Conservation (phyloP, 2,113 vertebrate genomes). For the Pedionomus torquatus region DNA sequence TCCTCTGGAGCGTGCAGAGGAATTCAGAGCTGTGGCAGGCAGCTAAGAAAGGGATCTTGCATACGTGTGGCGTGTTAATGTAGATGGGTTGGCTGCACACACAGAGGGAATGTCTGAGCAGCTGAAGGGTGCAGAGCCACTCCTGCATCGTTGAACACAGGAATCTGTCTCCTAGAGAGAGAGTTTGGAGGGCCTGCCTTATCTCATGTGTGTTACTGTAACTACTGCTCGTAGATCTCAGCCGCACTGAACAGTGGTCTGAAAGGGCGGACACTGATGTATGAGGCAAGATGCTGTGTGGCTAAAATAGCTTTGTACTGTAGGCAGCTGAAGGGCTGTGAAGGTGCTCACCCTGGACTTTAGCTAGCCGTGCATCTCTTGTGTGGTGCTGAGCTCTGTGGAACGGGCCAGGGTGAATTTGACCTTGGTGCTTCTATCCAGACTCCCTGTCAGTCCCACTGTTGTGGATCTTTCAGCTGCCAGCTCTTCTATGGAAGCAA, state of each 20-base stretch:
- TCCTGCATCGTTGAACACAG: not conserved
- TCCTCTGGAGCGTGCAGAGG: not conserved
- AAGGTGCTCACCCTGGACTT: not conserved
- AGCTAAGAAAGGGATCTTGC: not conserved
- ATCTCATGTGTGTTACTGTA: not conserved
- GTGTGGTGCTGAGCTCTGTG: not conserved
- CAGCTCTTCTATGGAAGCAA: not conserved
- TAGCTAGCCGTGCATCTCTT: not conserved
- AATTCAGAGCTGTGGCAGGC: not conserved
- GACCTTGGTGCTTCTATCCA: not conserved
- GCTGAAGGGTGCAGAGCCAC: not conserved
- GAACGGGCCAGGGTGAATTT: not conserved
- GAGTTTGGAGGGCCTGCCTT: not conserved
- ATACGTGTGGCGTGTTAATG: rapidly evolving
- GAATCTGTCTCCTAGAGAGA: not conserved
- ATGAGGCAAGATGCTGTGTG: not conserved
- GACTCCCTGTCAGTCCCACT: not conserved
- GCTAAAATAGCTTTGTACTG: not conserved
- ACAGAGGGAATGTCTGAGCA: not conserved
- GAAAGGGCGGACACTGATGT: not conserved
- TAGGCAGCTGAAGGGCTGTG: not conserved
- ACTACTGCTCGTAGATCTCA: not conserved
- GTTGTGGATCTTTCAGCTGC: not conserved
- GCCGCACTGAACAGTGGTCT: not conserved
- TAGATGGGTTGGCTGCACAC: not conserved